Conservation (phyloP, 1,140 invertebrate species). For the Orussus abietinus region DNA sequence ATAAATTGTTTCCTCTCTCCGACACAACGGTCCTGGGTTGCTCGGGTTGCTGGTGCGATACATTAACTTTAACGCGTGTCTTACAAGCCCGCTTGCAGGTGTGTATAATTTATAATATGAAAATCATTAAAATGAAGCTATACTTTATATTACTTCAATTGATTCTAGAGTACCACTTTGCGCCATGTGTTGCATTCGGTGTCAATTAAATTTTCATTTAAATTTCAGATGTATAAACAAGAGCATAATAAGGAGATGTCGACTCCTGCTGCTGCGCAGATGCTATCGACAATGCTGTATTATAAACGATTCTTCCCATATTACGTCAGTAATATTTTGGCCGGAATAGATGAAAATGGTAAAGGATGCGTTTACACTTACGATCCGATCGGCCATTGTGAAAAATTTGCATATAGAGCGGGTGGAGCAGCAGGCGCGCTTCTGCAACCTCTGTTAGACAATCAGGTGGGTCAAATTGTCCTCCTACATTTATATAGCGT, state of each 20-base stretch:
- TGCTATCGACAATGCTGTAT: constrained; percentile 95
- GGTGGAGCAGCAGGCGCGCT: constrained; percentile 79
- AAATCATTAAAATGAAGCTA: not conserved
- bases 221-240: constrained; percentile 85
- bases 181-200: constrained; percentile 1
- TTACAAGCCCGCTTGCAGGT: constrained; percentile 83
- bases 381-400: constrained; percentile 94
- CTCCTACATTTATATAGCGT: not conserved
- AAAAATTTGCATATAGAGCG: constrained; percentile 74
- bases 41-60: constrained; percentile 97
- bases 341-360: constrained; percentile 83
- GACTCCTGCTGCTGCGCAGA: constrained; percentile 87
- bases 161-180: not conserved
- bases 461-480: constrained; percentile 58
- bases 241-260: constrained; percentile 93
- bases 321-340: constrained; percentile 93
- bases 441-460: constrained; percentile 82
- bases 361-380: constrained; percentile 93
- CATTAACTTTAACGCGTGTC: constrained; percentile 85
- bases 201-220: constrained; percentile 9
- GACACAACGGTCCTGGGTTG: constrained; percentile 80
- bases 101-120: constrained; percentile 19
- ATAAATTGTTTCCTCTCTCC: constrained; percentile 79
- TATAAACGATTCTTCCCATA: constrained; percentile 98
- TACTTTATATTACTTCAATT: not conserved